phyloP scores from a whole-genome alignment of 2,888 invertebrate genomes.

The Bembecia ichneumoniformis region DNA sequence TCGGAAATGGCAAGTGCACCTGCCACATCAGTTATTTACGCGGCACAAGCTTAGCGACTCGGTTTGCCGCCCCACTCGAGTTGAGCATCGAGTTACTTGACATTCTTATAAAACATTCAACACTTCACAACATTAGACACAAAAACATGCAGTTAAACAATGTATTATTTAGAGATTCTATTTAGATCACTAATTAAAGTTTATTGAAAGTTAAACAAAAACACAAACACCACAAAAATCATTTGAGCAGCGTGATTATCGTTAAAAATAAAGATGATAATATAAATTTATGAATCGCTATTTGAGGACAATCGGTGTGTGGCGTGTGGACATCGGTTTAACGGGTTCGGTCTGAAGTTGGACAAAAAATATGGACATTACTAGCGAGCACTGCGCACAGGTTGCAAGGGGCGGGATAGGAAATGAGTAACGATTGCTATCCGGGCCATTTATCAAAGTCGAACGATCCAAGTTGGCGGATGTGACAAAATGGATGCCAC shows the following conservation, averaged over 20 bases:
- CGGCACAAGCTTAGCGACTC: slow-evolving; percentile 5
- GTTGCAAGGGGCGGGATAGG: slow-evolving; percentile 41
- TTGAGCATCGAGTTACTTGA: slow-evolving; percentile 3
- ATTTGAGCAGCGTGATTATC: not conserved
- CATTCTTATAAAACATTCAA: slow-evolving; percentile 4
- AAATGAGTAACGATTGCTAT: slow-evolving; percentile 61
- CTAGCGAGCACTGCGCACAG: slow-evolving; percentile 25
- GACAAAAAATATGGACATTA: slow-evolving; percentile 1
- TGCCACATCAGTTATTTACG: slow-evolving; percentile 22
- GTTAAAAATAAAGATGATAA: not conserved
- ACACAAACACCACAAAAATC: not conserved
- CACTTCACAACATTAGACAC: slow-evolving; percentile 23
- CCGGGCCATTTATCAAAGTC: slow-evolving; percentile 65
- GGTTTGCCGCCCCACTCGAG: slow-evolving; percentile 1
- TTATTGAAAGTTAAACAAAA: no score
- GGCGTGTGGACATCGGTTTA: not conserved
- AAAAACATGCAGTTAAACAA: slow-evolving; percentile 19
- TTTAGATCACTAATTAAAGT: no score
- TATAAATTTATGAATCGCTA: not conserved
- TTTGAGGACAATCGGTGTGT: not conserved
- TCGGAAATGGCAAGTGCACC: slow-evolving; percentile 14
- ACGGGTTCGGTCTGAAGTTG: not conserved
- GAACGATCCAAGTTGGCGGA: slow-evolving; percentile 33
- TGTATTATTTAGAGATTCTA: no score
- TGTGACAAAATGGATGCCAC: slow-evolving; percentile 37